These are phyloP conservation scores for Lamellibrachia columna DNA, from an alignment of 2,888 invertebrate genomes.

Conservation along the genomic window DNA sequence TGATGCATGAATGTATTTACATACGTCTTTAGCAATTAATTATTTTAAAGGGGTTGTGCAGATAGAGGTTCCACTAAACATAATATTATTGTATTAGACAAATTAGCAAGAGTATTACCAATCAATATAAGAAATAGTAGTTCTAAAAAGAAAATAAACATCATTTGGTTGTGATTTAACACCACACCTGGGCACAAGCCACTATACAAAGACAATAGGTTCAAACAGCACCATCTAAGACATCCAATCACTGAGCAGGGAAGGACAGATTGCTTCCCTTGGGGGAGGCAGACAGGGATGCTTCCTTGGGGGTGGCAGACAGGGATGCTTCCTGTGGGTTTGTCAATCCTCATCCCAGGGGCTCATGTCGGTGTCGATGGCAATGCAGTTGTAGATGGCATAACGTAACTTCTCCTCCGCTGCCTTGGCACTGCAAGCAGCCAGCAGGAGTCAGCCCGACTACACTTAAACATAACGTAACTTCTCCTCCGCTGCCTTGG, in stretches of 20 bases:
- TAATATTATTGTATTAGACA: background rate
- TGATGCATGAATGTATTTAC: background rate
- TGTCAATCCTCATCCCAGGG: slow-evolving; percentile 52
- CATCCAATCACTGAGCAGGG: background rate
- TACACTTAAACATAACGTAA: background rate
- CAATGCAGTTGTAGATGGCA: slow-evolving; percentile 65
- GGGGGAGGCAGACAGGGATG: background rate
- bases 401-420: slow-evolving; percentile 65
- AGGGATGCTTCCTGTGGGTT: slow-evolving; percentile 16
- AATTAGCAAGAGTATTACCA: background rate
- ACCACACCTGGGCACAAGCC: no score
- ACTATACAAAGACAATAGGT: background rate
- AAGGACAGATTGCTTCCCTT: no score
- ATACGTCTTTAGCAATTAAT: background rate
- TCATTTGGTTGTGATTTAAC: background rate
- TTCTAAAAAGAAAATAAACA: background rate
- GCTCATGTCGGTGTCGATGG: slow-evolving; percentile 64
- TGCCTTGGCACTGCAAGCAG: slow-evolving; percentile 57
- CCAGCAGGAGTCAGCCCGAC: background rate
- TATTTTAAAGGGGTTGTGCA: background rate
- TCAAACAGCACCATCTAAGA: background rate
- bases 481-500: no score
- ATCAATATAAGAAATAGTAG: background rate
- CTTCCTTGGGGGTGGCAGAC: background rate
- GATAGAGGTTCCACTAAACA: background rate